Percentiles rank a stretch among this genome's conserved stretches.
Evolutionary conservation across 2,888 invertebrate genomes (phyloP).

Genomic region (Himalopsyche tibetana): DNA sequence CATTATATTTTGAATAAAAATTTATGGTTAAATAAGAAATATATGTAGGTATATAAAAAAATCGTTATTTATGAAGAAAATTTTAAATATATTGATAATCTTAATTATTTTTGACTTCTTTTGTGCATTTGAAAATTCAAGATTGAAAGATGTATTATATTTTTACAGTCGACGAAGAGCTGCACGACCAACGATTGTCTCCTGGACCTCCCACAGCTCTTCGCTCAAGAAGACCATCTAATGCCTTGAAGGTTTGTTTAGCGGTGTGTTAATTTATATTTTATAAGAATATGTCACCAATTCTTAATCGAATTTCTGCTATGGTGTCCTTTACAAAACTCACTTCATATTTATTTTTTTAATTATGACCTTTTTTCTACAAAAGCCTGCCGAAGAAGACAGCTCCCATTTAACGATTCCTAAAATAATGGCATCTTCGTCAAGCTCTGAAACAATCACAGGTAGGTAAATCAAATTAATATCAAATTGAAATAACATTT

Average conservation of each 20-base stretch:
- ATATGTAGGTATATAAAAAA: too few species aligned
- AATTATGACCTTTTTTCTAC: too few species aligned
- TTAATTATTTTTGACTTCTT: too few species aligned
- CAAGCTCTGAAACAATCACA: constrained; percentile 87
- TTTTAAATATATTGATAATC: too few species aligned
- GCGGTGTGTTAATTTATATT: not conserved
- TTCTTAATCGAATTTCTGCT: too few species aligned
- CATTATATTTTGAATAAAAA: too few species aligned
- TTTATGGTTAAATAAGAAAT: too few species aligned
- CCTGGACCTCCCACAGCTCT: constrained; percentile 57
- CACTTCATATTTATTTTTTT: too few species aligned
- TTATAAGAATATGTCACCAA: not conserved
- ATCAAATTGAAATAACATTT: too few species aligned
- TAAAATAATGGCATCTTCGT: constrained; percentile 84
- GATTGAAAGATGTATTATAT: not conserved
- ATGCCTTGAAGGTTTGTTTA: constrained; percentile 54
- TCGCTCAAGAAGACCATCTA: constrained; percentile 61
- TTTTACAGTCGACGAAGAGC: constrained; percentile 62
- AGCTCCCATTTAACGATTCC: constrained; percentile 83
- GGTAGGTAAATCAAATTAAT: constrained; percentile 71
- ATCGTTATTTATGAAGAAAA: too few species aligned
- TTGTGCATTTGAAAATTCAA: too few species aligned
- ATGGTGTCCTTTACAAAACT: too few species aligned
- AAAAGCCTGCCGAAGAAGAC: constrained; percentile 73
- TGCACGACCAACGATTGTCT: constrained; percentile 58